Evolutionary conservation across 1,140 invertebrate genomes (phyloP), one percentile per base, ranked within the genome.

Genomic region (Drosophila pseudoananassae): DNA sequence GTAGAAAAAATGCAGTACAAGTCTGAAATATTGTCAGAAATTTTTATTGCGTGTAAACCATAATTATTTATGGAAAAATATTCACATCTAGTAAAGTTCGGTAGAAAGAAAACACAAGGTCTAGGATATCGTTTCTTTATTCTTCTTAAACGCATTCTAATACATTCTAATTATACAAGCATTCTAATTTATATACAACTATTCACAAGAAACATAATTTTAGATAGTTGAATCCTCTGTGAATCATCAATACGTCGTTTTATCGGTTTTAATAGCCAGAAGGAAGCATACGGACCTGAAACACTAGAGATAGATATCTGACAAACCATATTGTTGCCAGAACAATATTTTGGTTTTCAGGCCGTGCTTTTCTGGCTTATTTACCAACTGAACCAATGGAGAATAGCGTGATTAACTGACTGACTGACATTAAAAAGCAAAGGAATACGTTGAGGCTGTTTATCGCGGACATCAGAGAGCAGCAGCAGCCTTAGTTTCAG

Each of bases 281-380:
- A 45, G 38, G 49, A 45, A 70, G 33, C 45, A 71, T 29, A 56
- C 46, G 46, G 27, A 33, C 56, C 50, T 20, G 36, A 27, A 33
- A 49, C 17, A 45, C 60, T 65, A 75, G 57, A 63, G 71, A 83
- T 83, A 58, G 31, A 50, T 83, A 83, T 83, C 79, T 78, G 59
- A 14, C 58, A 59, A 68, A 60, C 78, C 50, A 78, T 66, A 78
- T 78, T 70, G 79, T 53, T 36, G 68, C 50, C 61, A 61, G 52
- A 75, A 75, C 50, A 78, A 78, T 61, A 78, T 70, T 73, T 78
- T 69, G 36, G 20, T 69, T 73, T 78, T 51, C 61, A 75, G 79
- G 59, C 78, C 55, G 43, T 25, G 51, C 38, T 33, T 63, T 17
- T 9, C 53, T 40, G 43, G 50, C 40, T 45, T 51, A 61, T 40